phyloP scores from a whole-genome alignment of 1,140 invertebrate species.

The Berghia stephanieae region DNA sequence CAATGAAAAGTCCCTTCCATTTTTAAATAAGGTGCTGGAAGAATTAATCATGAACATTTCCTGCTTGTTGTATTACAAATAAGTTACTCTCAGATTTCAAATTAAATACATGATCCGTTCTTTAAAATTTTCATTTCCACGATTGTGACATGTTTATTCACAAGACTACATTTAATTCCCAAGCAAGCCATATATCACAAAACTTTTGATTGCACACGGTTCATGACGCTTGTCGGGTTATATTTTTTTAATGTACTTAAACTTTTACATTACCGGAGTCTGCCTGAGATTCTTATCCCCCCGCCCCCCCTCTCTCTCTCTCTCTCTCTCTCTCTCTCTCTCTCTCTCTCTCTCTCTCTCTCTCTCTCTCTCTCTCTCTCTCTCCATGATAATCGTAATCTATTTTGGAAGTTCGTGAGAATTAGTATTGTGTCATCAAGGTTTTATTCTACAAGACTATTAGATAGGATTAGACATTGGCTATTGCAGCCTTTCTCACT shows the following conservation, averaged over 20 bases:
- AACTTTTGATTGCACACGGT: background rate
- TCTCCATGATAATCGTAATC: too few species aligned
- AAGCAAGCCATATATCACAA: background rate
- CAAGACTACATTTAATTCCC: background rate
- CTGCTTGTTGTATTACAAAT: too few species aligned
- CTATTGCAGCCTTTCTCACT: conserved; percentile 12
- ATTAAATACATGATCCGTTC: too few species aligned
- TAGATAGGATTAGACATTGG: too few species aligned
- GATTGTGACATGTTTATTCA: background rate
- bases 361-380: conserved; percentile 15
- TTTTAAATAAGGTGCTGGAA: too few species aligned
- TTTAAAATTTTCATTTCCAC: too few species aligned
- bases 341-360: conserved; percentile 2
- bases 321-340: conserved; percentile 15
- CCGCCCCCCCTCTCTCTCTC: conserved; percentile 12
- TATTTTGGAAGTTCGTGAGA: too few species aligned
- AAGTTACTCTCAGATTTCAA: too few species aligned
- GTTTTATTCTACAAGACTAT: too few species aligned
- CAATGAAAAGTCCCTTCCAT: too few species aligned
- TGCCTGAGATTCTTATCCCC: background rate
- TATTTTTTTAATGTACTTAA: background rate
- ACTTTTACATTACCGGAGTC: background rate
- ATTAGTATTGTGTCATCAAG: too few species aligned
- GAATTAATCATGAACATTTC: too few species aligned
- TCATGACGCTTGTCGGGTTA: background rate